Evolutionary conservation across 2,888 invertebrate species (phyloP).

Genomic region (Dysmachus trigonus): DNA sequence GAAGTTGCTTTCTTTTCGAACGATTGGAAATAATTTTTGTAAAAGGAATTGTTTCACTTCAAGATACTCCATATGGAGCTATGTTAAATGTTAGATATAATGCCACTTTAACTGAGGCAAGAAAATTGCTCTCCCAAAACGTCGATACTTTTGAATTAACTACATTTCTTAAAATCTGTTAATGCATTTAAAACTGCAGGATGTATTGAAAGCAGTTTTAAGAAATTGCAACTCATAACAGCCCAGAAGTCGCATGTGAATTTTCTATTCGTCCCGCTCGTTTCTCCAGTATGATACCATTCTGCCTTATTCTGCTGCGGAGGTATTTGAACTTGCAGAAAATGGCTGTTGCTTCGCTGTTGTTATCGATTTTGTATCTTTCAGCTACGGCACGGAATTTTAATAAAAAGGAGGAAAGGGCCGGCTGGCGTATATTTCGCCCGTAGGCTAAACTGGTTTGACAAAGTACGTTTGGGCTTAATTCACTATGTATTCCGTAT

Average conservation of each 20-base stretch:
- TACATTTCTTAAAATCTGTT: not conserved
- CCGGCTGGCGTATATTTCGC: constrained; percentile 21
- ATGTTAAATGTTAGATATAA: not conserved
- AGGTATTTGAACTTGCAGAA: constrained; percentile 9
- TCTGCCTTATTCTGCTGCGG: not conserved
- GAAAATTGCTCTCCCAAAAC: not conserved
- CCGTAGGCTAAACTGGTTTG: constrained; percentile 30
- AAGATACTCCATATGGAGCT: not conserved
- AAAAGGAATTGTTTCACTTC: not conserved
- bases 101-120: not conserved
- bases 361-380: constrained; percentile 33
- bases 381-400: constrained; percentile 17
- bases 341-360: constrained; percentile 29
- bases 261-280: not conserved
- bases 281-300: not conserved
- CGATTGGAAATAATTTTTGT: not conserved
- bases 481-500: constrained; percentile 12
- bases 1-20: too few species aligned
- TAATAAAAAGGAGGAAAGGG: constrained; percentile 5
- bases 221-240: not conserved
- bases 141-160: not conserved
- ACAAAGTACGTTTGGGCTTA: constrained; percentile 21
- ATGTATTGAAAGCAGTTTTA: not conserved
- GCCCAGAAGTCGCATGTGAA: not conserved
- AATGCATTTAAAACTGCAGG: not conserved